Conservation (phyloP, 2,888 invertebrate species). For the Lagria hirta region DNA sequence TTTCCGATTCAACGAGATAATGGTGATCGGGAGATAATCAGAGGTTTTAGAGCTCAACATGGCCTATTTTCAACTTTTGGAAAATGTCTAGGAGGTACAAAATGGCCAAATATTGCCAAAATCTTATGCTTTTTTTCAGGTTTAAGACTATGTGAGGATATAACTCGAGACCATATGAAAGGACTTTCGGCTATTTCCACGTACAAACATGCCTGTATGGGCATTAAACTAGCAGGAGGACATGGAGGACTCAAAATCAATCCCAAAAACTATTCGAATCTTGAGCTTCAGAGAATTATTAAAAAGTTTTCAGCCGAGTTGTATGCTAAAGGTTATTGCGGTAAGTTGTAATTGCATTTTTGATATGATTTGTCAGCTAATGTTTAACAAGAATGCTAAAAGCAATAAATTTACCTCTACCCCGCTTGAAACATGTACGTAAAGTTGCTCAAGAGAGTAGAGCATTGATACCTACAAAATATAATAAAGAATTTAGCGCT, state of each 20-base stretch:
- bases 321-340: conserved; percentile 38
- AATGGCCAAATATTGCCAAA: neutral
- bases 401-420: no score
- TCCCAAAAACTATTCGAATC: conserved; percentile 37
- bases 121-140: conserved; percentile 34
- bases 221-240: conserved; percentile 45
- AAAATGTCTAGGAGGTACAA: conserved; percentile 44
- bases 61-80: conserved; percentile 38
- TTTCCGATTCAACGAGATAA: conserved; percentile 44
- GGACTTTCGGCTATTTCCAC: conserved; percentile 45
- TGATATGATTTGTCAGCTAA: conserved; percentile 3
- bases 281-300: conserved; percentile 44
- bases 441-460: no score
- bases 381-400: no score
- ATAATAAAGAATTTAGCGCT: no score
- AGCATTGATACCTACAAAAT: no score
- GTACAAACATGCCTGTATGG: conserved; percentile 46
- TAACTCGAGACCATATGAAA: conserved; percentile 46
- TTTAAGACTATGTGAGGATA: conserved; percentile 40
- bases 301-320: conserved; percentile 39
- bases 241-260: conserved; percentile 48
- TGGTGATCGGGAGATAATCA: conserved; percentile 42
- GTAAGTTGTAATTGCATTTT: conserved; percentile 5
- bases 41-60: conserved; percentile 48
- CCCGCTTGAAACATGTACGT: no score